These are phyloP conservation scores for Amblyraja radiata DNA, from an alignment of 2,797 vertebrate species.

Conservation along the genomic window DNA sequence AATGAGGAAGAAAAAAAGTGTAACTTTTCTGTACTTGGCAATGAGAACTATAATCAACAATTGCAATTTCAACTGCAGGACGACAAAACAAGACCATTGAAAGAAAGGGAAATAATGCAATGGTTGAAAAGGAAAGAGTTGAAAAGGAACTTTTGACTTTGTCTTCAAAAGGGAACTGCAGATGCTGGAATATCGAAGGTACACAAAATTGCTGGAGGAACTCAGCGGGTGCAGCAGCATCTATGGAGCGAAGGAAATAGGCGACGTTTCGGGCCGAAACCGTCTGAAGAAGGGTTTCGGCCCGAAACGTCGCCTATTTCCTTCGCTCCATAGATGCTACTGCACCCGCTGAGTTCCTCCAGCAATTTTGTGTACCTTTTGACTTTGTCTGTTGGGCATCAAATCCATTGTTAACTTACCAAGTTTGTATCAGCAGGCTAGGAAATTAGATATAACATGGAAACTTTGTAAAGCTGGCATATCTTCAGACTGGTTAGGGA, in stretches of 20 bases:
- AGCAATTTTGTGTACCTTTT: too few relatives aligned
- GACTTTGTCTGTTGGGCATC: neutral
- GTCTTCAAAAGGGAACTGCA: too few relatives aligned
- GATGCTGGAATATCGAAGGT: too few relatives aligned
- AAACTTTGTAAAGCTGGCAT: neutral
- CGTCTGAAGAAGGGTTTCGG: too few relatives aligned
- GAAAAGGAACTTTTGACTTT: neutral
- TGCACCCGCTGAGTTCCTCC: too few relatives aligned
- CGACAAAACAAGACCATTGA: neutral
- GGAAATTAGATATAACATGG: neutral
- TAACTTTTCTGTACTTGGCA: neutral
- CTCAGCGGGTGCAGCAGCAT: too few relatives aligned
- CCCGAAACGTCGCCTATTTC: too few relatives aligned
- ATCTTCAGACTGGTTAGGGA: neutral
- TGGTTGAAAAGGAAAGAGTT: neutral
- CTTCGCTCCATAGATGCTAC: too few relatives aligned
- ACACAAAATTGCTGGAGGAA: too few relatives aligned
- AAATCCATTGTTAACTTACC: neutral
- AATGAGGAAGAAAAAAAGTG: conserved; percentile 46
- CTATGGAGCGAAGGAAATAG: too few relatives aligned
- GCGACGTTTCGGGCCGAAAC: too few relatives aligned
- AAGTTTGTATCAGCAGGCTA: neutral
- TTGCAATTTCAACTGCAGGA: neutral
- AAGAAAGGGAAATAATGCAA: neutral
- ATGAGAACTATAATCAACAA: neutral